phyloP scores from a whole-genome alignment of 92 coral and sea anemone species.

The Porites cylindrica region DNA sequence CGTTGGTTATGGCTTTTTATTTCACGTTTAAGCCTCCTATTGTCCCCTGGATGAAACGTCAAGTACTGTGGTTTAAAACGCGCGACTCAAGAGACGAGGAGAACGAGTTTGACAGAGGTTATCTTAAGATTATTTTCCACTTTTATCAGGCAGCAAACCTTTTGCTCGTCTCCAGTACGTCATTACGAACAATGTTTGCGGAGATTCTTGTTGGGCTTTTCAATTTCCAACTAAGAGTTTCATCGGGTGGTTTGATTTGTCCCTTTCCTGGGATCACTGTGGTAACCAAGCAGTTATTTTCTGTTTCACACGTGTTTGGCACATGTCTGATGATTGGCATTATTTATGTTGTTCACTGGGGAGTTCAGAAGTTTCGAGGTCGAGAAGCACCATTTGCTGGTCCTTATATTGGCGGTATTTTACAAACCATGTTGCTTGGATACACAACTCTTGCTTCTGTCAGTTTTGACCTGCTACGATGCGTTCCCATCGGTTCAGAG shows the following conservation, averaged over 20 bases:
- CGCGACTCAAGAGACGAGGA: not conserved
- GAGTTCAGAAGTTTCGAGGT: slow-evolving; percentile 30
- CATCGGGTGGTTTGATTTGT: too few relatives aligned
- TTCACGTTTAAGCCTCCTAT: slow-evolving; percentile 73
- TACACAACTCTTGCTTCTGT: too few relatives aligned
- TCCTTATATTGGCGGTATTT: too few relatives aligned
- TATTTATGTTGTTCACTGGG: slow-evolving; percentile 47
- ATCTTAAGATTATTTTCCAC: slow-evolving; percentile 73
- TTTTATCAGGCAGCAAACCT: slow-evolving; percentile 77
- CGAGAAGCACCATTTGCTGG: slow-evolving; percentile 2
- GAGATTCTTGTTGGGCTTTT: slow-evolving; percentile 30
- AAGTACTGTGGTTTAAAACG: slow-evolving; percentile 62
- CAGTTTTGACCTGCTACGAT: too few relatives aligned
- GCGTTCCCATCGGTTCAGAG: too few relatives aligned
- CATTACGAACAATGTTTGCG: slow-evolving; percentile 2
- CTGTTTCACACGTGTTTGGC: slow-evolving; percentile 47
- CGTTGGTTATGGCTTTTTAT: slow-evolving; percentile 56
- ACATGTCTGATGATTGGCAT: slow-evolving; percentile 38
- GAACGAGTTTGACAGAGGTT: slow-evolving; percentile 40
- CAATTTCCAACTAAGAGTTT: too few relatives aligned
- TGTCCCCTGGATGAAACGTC: slow-evolving; percentile 33
- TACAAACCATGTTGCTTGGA: too few relatives aligned
- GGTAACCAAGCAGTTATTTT: too few relatives aligned
- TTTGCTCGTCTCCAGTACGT: slow-evolving; percentile 57
- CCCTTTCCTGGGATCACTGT: too few relatives aligned